A percentile compares a stretch with the other conserved stretches of the same genome.
Evolutionary conservation across 2,888 invertebrate species (phyloP).

Genomic region (Trissoscelio sp.): DNA sequence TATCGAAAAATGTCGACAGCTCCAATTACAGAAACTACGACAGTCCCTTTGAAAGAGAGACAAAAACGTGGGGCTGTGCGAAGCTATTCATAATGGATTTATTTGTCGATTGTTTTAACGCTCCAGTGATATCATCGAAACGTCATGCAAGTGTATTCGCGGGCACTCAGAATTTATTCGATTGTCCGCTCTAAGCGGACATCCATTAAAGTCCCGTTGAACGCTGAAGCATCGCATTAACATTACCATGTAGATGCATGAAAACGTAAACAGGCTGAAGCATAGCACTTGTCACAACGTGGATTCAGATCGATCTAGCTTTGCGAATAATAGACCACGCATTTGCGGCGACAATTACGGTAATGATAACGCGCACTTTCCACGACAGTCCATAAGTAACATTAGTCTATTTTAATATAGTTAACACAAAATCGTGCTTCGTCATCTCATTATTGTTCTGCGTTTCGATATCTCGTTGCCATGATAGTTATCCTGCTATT

Average conservation of each 20-base stretch:
- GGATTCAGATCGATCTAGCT: conserved; percentile 69
- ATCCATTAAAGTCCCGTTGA: conserved; percentile 70
- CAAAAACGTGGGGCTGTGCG: conserved; percentile 10
- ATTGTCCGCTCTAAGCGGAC: conserved; percentile 67
- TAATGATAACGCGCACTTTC: conserved; percentile 69
- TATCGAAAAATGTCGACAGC: conserved; percentile 1
- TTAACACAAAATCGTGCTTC: conserved; percentile 61
- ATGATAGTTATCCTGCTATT: conserved; percentile 12
- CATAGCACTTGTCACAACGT: conserved; percentile 69
- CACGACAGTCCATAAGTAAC: conserved; percentile 67
- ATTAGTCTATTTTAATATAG: conserved; percentile 65
- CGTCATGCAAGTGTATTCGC: conserved; percentile 56
- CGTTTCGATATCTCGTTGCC: conserved; percentile 29
- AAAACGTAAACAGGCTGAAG: conserved; percentile 71
- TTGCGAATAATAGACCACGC: conserved; percentile 70
- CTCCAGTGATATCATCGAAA: conserved; percentile 54
- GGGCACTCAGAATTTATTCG: conserved; percentile 65
- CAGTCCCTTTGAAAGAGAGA: conserved; percentile 7
- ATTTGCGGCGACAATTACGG: conserved; percentile 69
- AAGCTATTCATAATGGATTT: conserved; percentile 46
- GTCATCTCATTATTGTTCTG: conserved; percentile 59
- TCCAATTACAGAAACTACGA: conserved; percentile 9
- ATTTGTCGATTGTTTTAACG: conserved; percentile 62
- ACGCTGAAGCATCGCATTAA: conserved; percentile 68
- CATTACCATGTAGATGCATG: conserved; percentile 69